Base-by-base conservation (phyloP, 2,113 vertebrate species). In the Condylura cristata region DNA sequence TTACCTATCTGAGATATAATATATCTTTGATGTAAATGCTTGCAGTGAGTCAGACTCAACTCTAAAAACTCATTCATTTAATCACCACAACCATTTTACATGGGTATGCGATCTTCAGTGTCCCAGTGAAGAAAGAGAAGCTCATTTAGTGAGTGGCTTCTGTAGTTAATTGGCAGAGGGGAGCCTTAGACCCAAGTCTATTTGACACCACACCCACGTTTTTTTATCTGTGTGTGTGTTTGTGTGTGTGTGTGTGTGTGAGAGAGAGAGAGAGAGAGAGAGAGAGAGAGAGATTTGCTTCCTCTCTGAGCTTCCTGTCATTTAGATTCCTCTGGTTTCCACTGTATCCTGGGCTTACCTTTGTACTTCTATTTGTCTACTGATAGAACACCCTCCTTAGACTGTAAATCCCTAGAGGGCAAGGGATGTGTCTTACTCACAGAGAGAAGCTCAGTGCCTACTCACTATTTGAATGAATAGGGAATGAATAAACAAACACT, bases 401-500 rank as follows among this genome's bases (percentile, higher is more conserved):
- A 88, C 20, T 46, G 3, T 83, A 74, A 84, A 93, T 82, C 70
- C 32, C 46, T 51, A 61, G 58, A 91, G 22, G 71, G 28, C 34
- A 71, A 32, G 86, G 71, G n/a, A 72, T 71, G 20, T 26, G 58
- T 80, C 46, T 71, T n/a, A 87, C 34, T 80, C 65, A 56, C 3
- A 71, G 22, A 6, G 4, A 66, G 32, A 71, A 71, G 30, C 37
- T 75, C 70, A 30, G 58, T 56, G 60, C 89, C 76, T 48, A 63
- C 80, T 71, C 28, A 28, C 39, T 83, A 78, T 88, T 14, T 89
- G 86, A 88, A 79, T 71, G 32, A 65, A 89, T 56, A 51, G 61
- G 56, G 63, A 86, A 56, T 75, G 61, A 68, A 65, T 72, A 92
- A 89, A 79, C 90, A 90, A 76, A 66, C 71, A 17, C 26, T n/a